Percentiles rank a stretch among this genome's conserved stretches.
phyloP scores from a whole-genome alignment of 2,113 vertebrate species.

The Dipodomys stephensi region DNA sequence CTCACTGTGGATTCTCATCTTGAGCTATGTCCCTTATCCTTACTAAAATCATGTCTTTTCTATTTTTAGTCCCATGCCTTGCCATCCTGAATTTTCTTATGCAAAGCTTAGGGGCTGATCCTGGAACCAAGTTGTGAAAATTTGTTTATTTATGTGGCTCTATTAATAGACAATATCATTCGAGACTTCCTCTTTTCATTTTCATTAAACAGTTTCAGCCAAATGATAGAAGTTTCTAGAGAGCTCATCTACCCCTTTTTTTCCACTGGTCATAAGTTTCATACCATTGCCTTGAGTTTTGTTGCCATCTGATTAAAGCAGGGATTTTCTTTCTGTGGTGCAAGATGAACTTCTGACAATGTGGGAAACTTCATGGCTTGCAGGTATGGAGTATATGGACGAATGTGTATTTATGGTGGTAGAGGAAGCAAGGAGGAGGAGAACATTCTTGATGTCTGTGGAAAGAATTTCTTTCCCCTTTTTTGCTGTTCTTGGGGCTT shows the following conservation, averaged over 20 bases:
- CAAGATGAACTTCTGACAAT: background rate
- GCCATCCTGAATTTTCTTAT: background rate
- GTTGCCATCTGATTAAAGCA: background rate
- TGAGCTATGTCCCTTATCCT: background rate
- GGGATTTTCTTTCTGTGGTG: background rate
- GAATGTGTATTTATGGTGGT: background rate
- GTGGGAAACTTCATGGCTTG: background rate
- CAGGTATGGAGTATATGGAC: background rate
- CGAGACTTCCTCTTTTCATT: background rate
- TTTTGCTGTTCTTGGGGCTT: no score
- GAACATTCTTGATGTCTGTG: background rate
- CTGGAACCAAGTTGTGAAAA: background rate
- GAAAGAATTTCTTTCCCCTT: background rate
- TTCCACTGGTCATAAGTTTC: background rate
- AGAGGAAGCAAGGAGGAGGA: background rate
- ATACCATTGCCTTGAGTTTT: background rate
- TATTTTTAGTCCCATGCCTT: background rate
- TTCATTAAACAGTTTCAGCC: background rate
- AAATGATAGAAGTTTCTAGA: slow-evolving; percentile 10
- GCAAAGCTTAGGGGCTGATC: background rate
- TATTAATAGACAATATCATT: background rate
- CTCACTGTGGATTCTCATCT: no score
- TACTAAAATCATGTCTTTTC: background rate
- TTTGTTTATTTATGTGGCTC: background rate
- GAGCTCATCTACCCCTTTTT: background rate